Evolutionary conservation across 2,888 invertebrate genomes (phyloP), one percentile per base, ranked within the genome.

Genomic region (Drosophila sordidapex): DNA sequence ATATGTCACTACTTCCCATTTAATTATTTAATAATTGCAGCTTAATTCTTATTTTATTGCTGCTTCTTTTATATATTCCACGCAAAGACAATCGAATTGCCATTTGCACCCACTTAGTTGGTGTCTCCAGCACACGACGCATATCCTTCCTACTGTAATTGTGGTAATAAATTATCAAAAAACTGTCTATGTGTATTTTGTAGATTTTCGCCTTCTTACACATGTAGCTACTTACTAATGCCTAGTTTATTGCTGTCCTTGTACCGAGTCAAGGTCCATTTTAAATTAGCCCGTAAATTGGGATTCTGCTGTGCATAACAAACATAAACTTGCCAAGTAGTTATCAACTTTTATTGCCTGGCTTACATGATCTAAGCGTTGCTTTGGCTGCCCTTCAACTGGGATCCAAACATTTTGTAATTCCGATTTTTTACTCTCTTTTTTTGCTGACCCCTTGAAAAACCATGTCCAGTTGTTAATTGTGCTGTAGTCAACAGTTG

Each of bases 261-360:
- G 70, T 40, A 46, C 35, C 0, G 57, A 33, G 61, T 43, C 46
- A 35, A 53, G 56, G 48, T 56, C 43, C 70, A 52, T 70, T 71
- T 76, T 46, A 59, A 64, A 76, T 79, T 69, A 59, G 53, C 46
- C 21, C 36, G 35, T 18, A 27, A 35, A 43, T 74, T 54, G 6
- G 62, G 36, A 46, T 46, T 49, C 36, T 33, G 21, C 51, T n/a
- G 33, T 35, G 18, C 64, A 60, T 38, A 56, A 57, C 79, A 46
- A 74, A 56, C 64, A 68, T 40, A 62, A 79, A 74, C 60, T 73
- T 73, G 66, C 54, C 60, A 67, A 74, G 76, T 63, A 78, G 81
- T 85, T 87, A 54, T 54, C 56, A 85, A 83, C 86, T 87, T 85
- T 85, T 85, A 88, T 85, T 85, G 86, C 81, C 69, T 58, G 67